Base-by-base conservation (phyloP, 2,888 invertebrate species). In the Muscina levida region DNA sequence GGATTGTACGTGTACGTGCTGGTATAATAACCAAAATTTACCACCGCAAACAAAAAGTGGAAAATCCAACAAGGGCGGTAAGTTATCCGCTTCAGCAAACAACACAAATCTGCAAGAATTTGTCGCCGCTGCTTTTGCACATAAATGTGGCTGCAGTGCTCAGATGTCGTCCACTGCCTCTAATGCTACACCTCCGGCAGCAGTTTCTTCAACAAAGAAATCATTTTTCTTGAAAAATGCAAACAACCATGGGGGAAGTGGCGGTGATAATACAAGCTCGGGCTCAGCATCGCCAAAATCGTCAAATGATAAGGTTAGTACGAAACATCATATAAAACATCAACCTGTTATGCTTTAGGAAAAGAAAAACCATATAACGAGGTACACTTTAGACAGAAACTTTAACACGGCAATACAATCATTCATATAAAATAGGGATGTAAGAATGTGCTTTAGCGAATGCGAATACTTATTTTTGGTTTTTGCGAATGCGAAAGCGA, bases 211-310 rank as follows among this genome's bases (percentile, higher is more conserved):
- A 4, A 26, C 81, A 8, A 77, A 75, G 68, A 81, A 68, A 59
- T 75, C 77, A 72, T 57, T 56, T 17, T 31, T 51, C 56, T 79
- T 68, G 75, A 79, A 82, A 76, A 79, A 68, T 59, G 70, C 70
- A 26, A 75, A 75, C 26, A 56, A 15, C 10, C 11, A 46, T 37
- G 37, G 59, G 1, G 56, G 44, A 24, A 39, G 59, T 11, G 31
- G 0, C 4, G 15, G 22, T 17, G 51, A 3, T 1, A n/a, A 22
- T 48, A 24, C 0, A 42, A 37, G 56, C 19, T 31, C 51, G n/a
- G 26, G 44, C 15, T 74, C 22, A 10, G 5, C 62, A 13, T 75
- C 81, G 0, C 37, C 66, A 11, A 70, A 44, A 31, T 57, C 51
- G 19, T 31, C 62, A n/a, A 57, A 75, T 17, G 68, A 77, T 4